Evolutionary conservation across 1,140 invertebrate genomes (phyloP).

Genomic region (Trachelipus rathkii): DNA sequence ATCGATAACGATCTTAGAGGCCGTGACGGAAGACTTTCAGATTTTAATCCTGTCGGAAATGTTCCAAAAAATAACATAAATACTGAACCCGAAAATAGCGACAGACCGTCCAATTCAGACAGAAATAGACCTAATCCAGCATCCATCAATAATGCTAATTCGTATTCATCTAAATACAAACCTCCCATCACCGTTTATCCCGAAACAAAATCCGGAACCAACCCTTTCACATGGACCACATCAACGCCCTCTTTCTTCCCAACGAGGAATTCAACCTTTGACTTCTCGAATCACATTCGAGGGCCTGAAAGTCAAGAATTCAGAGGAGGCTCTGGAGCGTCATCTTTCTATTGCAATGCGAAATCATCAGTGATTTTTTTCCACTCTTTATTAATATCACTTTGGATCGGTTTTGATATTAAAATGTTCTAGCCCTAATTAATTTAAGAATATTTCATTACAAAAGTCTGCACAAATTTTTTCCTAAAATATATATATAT

Average conservation of each 20-base stretch:
- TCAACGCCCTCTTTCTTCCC: background rate
- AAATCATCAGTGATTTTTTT: too few relatives aligned
- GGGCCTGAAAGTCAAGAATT: background rate
- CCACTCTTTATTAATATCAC: too few relatives aligned
- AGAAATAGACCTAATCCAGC: background rate
- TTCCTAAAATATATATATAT: too few relatives aligned
- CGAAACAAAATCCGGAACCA: background rate
- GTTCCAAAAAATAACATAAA: background rate
- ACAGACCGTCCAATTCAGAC: background rate
- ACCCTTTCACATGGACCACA: background rate
- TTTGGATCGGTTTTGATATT: too few relatives aligned
- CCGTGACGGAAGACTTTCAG: background rate
- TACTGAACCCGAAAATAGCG: background rate
- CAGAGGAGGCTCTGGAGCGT: background rate
- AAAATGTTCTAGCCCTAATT: too few relatives aligned
- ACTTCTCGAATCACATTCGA: background rate
- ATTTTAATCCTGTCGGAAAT: background rate
- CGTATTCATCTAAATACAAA: background rate
- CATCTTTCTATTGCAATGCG: too few relatives aligned
- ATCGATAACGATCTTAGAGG: background rate
- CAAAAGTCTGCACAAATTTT: too few relatives aligned
- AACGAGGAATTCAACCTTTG: background rate
- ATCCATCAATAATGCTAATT: background rate
- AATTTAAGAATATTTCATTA: too few relatives aligned
- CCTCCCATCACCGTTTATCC: background rate